Evolutionary conservation across 2,113 vertebrate species (phyloP).

Genomic region (Pelecanus crispus): DNA sequence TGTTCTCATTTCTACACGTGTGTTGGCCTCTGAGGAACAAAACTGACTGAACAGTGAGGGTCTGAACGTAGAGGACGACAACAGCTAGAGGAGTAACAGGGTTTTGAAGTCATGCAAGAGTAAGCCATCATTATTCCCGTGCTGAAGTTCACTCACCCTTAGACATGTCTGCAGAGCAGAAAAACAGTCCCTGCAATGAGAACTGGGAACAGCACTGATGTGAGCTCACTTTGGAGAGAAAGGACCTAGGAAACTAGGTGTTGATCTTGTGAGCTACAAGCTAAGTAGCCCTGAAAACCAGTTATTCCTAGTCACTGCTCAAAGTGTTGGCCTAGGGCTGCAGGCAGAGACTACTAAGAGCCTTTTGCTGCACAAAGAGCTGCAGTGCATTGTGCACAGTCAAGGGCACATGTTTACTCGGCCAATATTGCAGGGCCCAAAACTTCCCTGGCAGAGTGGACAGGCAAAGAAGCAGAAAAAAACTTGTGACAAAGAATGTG

Average conservation of each 20-base stretch:
- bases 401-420: neutral
- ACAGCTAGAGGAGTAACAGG: neutral
- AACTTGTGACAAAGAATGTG: neutral
- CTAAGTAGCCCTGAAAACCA: neutral
- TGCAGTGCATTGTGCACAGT: neutral
- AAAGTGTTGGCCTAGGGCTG: too few relatives aligned
- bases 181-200: neutral
- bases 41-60: neutral
- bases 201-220: neutral
- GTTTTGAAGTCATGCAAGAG: neutral
- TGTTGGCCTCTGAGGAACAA: neutral
- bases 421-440: too few relatives aligned
- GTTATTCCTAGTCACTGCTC: neutral
- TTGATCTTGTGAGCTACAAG: neutral
- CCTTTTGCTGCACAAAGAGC: neutral
- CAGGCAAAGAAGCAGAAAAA: neutral
- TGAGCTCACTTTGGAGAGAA: neutral
- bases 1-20: neutral
- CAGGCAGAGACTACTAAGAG: neutral
- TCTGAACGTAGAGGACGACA: neutral
- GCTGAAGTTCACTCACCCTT: neutral
- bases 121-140: neutral
- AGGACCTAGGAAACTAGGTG: neutral
- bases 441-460: neutral
- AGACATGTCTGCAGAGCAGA: neutral